Evolutionary conservation across 1,140 invertebrate genomes (phyloP).

Genomic region (Coelopa frigida): DNA sequence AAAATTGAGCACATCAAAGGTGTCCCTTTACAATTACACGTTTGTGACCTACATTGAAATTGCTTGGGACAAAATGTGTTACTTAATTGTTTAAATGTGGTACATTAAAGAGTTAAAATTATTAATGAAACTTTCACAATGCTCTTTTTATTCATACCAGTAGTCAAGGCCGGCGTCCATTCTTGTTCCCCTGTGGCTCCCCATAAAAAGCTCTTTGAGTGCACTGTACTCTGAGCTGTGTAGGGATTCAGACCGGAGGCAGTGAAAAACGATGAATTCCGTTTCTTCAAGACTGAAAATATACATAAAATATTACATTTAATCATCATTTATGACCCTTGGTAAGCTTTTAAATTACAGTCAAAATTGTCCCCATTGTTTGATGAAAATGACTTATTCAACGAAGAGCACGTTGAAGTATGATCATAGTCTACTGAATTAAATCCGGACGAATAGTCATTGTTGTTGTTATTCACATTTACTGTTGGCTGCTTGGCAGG

Average conservation of each 20-base stretch:
- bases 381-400: constrained; percentile 20
- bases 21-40: too few relatives aligned
- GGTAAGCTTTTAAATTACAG: constrained; percentile 16
- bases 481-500: constrained; percentile 47
- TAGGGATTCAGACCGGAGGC: constrained; percentile 23
- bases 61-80: too few relatives aligned
- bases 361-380: constrained; percentile 26
- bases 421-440: constrained; percentile 28
- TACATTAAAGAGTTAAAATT: too few relatives aligned
- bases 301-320: background rate
- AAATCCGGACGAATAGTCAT: constrained; percentile 20
- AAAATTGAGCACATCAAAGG: too few relatives aligned
- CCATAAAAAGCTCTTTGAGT: constrained; percentile 71
- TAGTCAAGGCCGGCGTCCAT: constrained; percentile 90
- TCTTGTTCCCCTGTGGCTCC: constrained; percentile 88
- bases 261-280: constrained; percentile 30
- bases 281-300: constrained; percentile 26
- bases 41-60: too few relatives aligned
- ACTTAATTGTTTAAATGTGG: too few relatives aligned
- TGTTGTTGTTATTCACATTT: constrained; percentile 26
- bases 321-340: background rate
- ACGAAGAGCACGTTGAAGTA: constrained; percentile 24
- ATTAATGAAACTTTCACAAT: background rate
- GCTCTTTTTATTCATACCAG: constrained; percentile 63
- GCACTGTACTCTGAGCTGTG: constrained; percentile 38